Evolutionary conservation across 2,797 vertebrate genomes (phyloP).

Genomic region (Clarias pachynema): DNA sequence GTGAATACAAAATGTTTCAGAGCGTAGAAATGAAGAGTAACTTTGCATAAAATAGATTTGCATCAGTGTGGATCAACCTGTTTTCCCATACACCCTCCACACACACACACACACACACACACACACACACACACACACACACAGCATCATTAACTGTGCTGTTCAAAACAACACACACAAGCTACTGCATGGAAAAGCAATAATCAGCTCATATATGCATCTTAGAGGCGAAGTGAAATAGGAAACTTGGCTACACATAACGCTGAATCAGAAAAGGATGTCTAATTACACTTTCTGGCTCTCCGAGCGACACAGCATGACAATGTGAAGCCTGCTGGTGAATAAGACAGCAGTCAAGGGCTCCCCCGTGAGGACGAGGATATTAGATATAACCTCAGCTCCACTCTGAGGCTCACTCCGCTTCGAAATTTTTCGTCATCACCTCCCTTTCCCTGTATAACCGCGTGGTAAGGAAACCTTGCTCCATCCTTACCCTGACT

Average conservation of each 20-base stretch:
- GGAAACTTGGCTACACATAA: neutral
- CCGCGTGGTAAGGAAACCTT: conserved; percentile 1
- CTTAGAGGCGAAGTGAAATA: neutral
- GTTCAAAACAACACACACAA: conserved; percentile 7
- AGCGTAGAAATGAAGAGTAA: neutral
- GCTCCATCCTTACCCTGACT: conserved; percentile 10
- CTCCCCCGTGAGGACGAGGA: conserved; percentile 8
- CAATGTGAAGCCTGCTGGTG: neutral
- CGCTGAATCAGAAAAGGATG: neutral
- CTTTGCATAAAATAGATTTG: conserved; percentile 6
- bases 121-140: neutral
- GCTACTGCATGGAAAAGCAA: conserved; percentile 26
- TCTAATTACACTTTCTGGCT: neutral
- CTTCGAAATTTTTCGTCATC: conserved; percentile 20
- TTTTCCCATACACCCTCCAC: conserved; percentile 13
- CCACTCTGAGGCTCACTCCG: conserved; percentile 24
- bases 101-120: neutral
- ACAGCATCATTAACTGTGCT: neutral
- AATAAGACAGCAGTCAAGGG: neutral
- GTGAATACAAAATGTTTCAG: conserved; percentile 1
- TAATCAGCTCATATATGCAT: neutral
- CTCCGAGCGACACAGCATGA: neutral
- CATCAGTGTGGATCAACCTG: neutral
- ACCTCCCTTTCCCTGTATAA: neutral
- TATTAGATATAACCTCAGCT: conserved; percentile 30